phyloP scores from a whole-genome alignment of 2,888 invertebrate species.

The Amblyjoppa fuscipennis region DNA sequence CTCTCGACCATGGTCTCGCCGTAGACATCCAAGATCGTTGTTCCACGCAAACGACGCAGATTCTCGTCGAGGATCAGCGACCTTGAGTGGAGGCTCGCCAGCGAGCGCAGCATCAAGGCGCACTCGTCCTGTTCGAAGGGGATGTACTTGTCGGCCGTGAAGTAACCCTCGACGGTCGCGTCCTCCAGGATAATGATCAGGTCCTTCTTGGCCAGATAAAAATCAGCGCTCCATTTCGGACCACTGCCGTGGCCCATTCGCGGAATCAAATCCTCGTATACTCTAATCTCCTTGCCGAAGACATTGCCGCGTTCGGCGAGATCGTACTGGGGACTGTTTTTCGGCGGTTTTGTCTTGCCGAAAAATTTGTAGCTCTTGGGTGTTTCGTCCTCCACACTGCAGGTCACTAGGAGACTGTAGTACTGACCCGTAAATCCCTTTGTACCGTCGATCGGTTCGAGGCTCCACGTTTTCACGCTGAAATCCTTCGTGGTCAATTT shows the following conservation, averaged over 20 bases:
- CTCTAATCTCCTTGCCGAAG: slow-evolving; percentile 72
- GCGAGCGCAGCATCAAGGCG: slow-evolving; percentile 66
- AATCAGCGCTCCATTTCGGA: slow-evolving; percentile 71
- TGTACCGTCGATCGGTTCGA: slow-evolving; percentile 62
- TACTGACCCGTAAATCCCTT: slow-evolving; percentile 75
- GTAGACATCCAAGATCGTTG: slow-evolving; percentile 70
- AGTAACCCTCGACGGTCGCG: slow-evolving; percentile 71
- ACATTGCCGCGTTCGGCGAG: slow-evolving; percentile 58
- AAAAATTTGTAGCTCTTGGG: slow-evolving; percentile 70
- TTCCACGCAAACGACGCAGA: slow-evolving; percentile 63
- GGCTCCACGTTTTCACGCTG: slow-evolving; percentile 69
- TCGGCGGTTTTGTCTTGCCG: slow-evolving; percentile 72
- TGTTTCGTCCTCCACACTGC: slow-evolving; percentile 37
- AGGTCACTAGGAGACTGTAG: slow-evolving; percentile 67
- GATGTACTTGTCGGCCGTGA: slow-evolving; percentile 71
- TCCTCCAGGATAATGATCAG: slow-evolving; percentile 77
- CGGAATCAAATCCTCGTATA: slow-evolving; percentile 69
- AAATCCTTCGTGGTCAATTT: slow-evolving; percentile 68
- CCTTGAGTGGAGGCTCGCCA: slow-evolving; percentile 79
- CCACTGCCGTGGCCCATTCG: slow-evolving; percentile 58
- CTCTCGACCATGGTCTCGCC: slow-evolving; percentile 70
- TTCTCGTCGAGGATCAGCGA: slow-evolving; percentile 77
- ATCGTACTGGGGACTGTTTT: slow-evolving; percentile 65
- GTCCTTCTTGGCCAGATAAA: slow-evolving; percentile 71
- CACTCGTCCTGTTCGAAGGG: slow-evolving; percentile 77